These are phyloP conservation scores for Ischnura elegans DNA, from an alignment of 2,888 invertebrate species.

Conservation along the genomic window DNA sequence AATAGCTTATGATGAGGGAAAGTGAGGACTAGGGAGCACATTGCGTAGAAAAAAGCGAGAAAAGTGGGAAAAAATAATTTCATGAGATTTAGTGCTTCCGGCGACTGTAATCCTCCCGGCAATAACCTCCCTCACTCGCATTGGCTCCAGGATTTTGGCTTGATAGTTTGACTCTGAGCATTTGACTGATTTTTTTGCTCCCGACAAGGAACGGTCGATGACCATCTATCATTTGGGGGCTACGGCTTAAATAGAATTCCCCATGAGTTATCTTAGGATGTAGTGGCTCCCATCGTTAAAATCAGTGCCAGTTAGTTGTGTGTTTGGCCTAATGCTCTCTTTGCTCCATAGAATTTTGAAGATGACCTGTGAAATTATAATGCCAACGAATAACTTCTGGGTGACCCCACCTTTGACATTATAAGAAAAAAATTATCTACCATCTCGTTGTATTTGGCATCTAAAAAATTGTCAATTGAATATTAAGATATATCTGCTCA, in stretches of 20 bases:
- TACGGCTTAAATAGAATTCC: neutral
- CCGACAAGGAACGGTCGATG: neutral
- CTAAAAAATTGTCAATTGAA: too few relatives aligned
- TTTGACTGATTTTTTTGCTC: neutral
- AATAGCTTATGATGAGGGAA: constrained; percentile 26
- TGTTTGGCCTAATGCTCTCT: neutral
- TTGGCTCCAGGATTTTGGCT: neutral
- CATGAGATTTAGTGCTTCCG: constrained; percentile 20
- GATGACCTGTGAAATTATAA: neutral
- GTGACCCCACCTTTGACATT: too few relatives aligned
- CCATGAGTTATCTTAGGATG: neutral
- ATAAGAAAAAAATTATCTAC: too few relatives aligned
- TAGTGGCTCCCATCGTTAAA: neutral
- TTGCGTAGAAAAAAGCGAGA: neutral
- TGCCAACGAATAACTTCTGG: neutral
- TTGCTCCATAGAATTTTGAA: neutral
- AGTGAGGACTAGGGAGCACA: neutral
- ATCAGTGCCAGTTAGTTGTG: neutral
- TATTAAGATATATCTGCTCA: too few relatives aligned
- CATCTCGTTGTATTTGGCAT: too few relatives aligned
- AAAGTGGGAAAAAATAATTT: constrained; percentile 8
- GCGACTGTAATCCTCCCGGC: neutral
- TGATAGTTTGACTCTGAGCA: neutral
- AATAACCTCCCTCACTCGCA: neutral
- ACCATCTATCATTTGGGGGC: neutral